Percentiles rank a stretch among this genome's conserved stretches.
Evolutionary conservation across 2,888 invertebrate genomes (phyloP).

Genomic region (Xestobium rufovillosum): DNA sequence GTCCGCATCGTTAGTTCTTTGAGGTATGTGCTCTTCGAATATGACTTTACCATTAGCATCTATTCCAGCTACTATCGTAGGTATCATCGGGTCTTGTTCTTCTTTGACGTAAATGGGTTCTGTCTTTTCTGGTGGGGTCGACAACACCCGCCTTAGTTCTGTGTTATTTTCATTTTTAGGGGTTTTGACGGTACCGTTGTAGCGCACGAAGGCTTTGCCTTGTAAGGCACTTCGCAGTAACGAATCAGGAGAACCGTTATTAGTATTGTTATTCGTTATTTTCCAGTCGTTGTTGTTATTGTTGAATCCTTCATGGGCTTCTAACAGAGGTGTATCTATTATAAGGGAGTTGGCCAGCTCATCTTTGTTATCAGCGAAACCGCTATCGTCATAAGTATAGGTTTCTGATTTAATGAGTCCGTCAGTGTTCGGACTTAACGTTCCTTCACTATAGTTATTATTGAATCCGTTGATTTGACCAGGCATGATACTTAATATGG

Average conservation of each 20-base stretch:
- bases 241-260: constrained; percentile 54
- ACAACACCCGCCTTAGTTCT: constrained; percentile 52
- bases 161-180: constrained; percentile 35
- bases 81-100: constrained; percentile 36
- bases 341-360: constrained; percentile 42
- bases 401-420: constrained; percentile 63
- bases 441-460: constrained; percentile 52
- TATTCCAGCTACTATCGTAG: constrained; percentile 40
- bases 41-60: constrained; percentile 39
- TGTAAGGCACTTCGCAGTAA: constrained; percentile 75
- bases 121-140: constrained; percentile 43
- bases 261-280: constrained; percentile 60
- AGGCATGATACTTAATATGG: constrained; percentile 67
- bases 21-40: constrained; percentile 35
- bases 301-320: constrained; percentile 49
- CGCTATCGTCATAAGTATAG: constrained; percentile 71
- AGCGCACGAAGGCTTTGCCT: constrained; percentile 56
- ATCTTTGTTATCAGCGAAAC: constrained; percentile 61
- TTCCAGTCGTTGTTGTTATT: constrained; percentile 81
- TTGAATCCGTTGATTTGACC: constrained; percentile 54
- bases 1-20: constrained; percentile 33
- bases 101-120: constrained; percentile 40
- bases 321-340: constrained; percentile 51
- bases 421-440: constrained; percentile 48
- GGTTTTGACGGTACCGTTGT: constrained; percentile 37